Conservation (phyloP, 2,797 vertebrate genomes). For the Dallia pectoralis region DNA sequence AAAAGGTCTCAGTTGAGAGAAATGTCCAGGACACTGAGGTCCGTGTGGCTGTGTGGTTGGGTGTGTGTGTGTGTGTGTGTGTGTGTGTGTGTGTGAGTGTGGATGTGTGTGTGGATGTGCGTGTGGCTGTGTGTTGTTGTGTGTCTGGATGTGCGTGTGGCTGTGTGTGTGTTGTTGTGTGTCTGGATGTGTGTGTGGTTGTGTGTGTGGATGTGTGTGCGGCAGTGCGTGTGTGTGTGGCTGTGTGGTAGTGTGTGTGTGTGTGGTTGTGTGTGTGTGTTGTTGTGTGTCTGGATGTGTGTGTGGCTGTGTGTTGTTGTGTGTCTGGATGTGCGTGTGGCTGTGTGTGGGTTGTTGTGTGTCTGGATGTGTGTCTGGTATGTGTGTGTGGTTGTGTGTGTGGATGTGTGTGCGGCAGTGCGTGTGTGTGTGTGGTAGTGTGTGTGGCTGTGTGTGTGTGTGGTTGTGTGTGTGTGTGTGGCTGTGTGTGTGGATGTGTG, state of each 20-base stretch:
- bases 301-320: neutral
- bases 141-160: neutral
- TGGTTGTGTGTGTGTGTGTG: neutral
- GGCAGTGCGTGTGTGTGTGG: neutral
- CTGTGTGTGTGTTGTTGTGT: neutral
- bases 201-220: neutral
- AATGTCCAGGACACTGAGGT: neutral
- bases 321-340: neutral
- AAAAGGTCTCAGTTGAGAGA: neutral
- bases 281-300: neutral
- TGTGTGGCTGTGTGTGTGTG: neutral
- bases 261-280: slow-evolving; percentile 1
- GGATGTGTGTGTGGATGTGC: neutral
- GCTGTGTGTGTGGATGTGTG: neutral
- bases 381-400: neutral
- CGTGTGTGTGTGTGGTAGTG: neutral
- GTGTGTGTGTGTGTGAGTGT: neutral
- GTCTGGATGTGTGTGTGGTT: slow-evolving; percentile 2
- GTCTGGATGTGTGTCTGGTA: neutral
- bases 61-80: neutral
- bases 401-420: neutral
- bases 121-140: neutral
- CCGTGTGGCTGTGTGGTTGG: neutral
- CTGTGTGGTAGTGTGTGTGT: neutral
- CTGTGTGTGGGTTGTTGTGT: too few relatives aligned